Percentiles rank a stretch among this genome's conserved stretches.
These are phyloP conservation scores for mouse (Mus musculus) DNA, from an alignment of 2,113 vertebrate genomes.

Conservation along the genomic window GRCm39 chr15:26980501-26981000, in stretches of 20 bases:
- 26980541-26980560: background rate
- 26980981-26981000: background rate
- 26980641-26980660: slow-evolving; percentile 44
- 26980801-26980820: background rate
- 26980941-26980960: background rate
- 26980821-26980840: too few species aligned
- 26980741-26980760: background rate
- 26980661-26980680: slow-evolving; percentile 8
- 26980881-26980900: background rate
- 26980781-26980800: background rate
- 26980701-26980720: slow-evolving; percentile 27
- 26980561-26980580: slow-evolving; percentile 46
- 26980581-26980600: slow-evolving; percentile 19
- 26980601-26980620: slow-evolving; percentile 10
- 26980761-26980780: background rate
- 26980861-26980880: background rate
- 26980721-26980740: background rate
- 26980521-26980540: slow-evolving; percentile 37
- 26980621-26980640: slow-evolving; percentile 12
- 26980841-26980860: background rate
- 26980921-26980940: background rate
- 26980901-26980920: background rate
- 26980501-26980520: background rate
- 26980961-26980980: background rate
- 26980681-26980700: background rate